These are phyloP conservation scores for Bembecia ichneumoniformis DNA, from an alignment of 2,888 invertebrate genomes.

Conservation along the genomic window DNA sequence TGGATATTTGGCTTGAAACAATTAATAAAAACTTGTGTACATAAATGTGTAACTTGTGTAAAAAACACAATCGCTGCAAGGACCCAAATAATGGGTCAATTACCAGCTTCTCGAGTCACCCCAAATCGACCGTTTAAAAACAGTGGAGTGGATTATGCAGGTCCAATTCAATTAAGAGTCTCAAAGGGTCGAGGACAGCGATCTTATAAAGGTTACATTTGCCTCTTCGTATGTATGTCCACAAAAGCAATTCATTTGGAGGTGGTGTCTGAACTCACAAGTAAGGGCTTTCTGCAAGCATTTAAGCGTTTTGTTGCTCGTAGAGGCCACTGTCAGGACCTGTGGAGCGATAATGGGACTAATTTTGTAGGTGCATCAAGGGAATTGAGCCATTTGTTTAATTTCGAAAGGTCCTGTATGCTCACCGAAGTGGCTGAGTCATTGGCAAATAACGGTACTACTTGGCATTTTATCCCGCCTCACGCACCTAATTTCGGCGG, in stretches of 20 bases:
- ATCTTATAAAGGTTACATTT: conserved; percentile 7
- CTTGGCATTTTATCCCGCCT: too few species aligned
- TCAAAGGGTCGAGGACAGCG: conserved; percentile 6
- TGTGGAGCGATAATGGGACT: too few species aligned
- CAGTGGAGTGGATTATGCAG: conserved; percentile 6
- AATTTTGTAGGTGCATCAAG: too few species aligned
- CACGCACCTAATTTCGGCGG: too few species aligned
- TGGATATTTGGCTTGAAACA: conserved; percentile 2
- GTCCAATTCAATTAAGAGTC: conserved; percentile 3
- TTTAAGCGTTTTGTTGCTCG: too few species aligned
- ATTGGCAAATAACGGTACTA: too few species aligned
- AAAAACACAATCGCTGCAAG: neutral
- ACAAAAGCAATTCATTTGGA: conserved; percentile 10
- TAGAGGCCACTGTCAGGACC: too few species aligned
- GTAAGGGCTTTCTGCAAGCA: too few species aligned
- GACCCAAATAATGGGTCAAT: conserved; percentile 5
- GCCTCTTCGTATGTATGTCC: conserved; percentile 8
- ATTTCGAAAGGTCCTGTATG: too few species aligned
- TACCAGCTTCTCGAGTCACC: conserved; percentile 1
- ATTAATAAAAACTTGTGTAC: conserved; percentile 1
- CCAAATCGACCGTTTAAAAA: conserved; percentile 2
- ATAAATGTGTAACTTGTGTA: conserved; percentile 1
- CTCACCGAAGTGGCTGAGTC: too few species aligned
- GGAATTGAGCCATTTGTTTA: too few species aligned
- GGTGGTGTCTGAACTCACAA: too few species aligned